A percentile compares a stretch with the other conserved stretches of the same genome.
phyloP scores from a whole-genome alignment of 2,888 invertebrate genomes.

The Drosophila demipolita region DNA sequence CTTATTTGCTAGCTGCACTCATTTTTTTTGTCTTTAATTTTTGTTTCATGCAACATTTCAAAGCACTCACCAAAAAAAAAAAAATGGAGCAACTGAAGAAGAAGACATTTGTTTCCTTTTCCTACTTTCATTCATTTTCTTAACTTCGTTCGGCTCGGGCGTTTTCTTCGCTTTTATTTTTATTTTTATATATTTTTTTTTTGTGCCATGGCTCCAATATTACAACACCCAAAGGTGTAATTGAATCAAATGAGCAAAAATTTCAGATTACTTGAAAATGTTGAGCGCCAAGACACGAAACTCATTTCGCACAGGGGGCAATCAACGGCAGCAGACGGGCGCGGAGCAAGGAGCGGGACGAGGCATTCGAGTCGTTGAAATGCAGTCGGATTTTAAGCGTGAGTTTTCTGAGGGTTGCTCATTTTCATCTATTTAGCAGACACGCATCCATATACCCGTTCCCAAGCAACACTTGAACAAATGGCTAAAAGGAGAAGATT shows the following conservation, averaged over 20 bases:
- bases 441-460: not conserved
- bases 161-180: constrained; percentile 13
- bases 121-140: constrained; percentile 48
- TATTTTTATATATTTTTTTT: not conserved
- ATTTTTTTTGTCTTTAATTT: constrained; percentile 52
- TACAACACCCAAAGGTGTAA: constrained; percentile 84
- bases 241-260: constrained; percentile 83
- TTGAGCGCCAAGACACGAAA: constrained; percentile 53
- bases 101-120: constrained; percentile 21
- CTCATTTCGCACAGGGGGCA: constrained; percentile 59
- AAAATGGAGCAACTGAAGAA: constrained; percentile 5
- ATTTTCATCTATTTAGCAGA: not conserved
- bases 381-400: constrained; percentile 38
- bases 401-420: constrained; percentile 11
- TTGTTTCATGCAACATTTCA: constrained; percentile 18
- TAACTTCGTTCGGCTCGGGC: constrained; percentile 32
- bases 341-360: constrained; percentile 1
- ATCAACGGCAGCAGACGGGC: constrained; percentile 47
- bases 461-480: not conserved
- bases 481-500: not conserved
- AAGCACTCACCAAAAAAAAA: constrained; percentile 19
- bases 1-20: constrained; percentile 38
- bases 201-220: constrained; percentile 56
- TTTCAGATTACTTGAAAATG: constrained; percentile 76
- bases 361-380: constrained; percentile 33